Evolutionary conservation across 2,888 invertebrate genomes (phyloP).

Genomic region (Stomorhina lunata): DNA sequence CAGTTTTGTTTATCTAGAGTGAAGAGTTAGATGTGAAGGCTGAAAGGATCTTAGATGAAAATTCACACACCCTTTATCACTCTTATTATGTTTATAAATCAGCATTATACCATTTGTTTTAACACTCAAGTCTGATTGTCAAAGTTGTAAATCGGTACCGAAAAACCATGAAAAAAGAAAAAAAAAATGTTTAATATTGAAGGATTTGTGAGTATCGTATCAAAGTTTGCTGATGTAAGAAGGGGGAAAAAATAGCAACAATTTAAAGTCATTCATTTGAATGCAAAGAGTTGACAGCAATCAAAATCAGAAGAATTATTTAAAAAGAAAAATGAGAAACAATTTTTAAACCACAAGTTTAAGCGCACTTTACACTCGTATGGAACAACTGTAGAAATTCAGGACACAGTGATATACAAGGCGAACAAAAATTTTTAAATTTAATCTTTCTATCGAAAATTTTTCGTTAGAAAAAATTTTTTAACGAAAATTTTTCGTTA

Average conservation of each 20-base stretch:
- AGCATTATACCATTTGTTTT: constrained; percentile 17
- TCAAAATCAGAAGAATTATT: not conserved
- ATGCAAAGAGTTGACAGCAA: constrained; percentile 17
- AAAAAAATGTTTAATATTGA: not conserved
- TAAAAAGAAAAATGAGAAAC: not conserved
- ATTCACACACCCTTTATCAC: constrained; percentile 15
- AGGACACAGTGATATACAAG: no score
- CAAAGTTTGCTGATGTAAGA: not conserved
- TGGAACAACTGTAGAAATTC: no score
- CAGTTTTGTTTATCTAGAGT: no score
- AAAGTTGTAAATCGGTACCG: not conserved
- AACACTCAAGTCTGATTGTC: constrained; percentile 22
- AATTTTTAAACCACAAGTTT: not conserved
- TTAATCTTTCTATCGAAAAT: no score
- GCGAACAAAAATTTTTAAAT: no score
- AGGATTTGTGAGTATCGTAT: not conserved
- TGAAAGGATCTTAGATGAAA: not conserved
- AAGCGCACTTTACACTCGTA: no score
- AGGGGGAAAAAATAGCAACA: not conserved
- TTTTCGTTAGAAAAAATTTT: no score
- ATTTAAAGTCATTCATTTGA: constrained; percentile 6
- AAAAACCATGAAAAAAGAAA: not conserved
- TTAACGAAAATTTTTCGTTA: no score
- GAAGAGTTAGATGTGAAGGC: not conserved
- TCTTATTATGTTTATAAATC: constrained; percentile 30